Conservation (phyloP, 2,113 vertebrate genomes). For the Sigmodon hispidus region DNA sequence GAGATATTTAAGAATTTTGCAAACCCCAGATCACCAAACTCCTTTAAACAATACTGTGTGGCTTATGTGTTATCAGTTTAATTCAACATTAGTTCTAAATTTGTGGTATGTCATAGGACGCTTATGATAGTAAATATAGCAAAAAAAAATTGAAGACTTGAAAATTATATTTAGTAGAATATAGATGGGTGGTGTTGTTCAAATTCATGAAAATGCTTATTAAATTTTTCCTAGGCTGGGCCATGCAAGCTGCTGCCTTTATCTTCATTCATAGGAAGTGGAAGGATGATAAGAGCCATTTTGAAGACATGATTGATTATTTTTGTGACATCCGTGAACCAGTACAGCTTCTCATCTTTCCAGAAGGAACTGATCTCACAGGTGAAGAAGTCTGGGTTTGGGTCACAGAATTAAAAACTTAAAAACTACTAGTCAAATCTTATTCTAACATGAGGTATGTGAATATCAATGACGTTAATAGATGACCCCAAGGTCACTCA, state of each 20-base stretch:
- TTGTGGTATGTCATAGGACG: background rate
- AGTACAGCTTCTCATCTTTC: slow-evolving; percentile 96
- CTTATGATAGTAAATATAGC: slow-evolving; percentile 3
- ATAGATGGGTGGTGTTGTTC: slow-evolving; percentile 31
- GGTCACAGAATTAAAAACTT: slow-evolving; percentile 24
- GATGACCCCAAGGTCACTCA: background rate
- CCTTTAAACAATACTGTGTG: slow-evolving; percentile 33
- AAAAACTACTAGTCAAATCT: background rate
- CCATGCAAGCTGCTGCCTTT: slow-evolving; percentile 98
- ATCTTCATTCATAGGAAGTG: slow-evolving; percentile 96
- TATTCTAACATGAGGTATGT: background rate
- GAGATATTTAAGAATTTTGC: slow-evolving; percentile 43
- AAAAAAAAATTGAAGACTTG: background rate
- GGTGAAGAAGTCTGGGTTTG: slow-evolving; percentile 84
- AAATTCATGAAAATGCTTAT: slow-evolving; percentile 71
- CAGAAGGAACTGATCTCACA: slow-evolving; percentile 98
- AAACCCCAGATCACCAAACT: background rate
- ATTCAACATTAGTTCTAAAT: slow-evolving; percentile 30
- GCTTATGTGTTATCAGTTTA: background rate
- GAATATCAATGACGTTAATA: background rate
- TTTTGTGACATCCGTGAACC: slow-evolving; percentile 96
- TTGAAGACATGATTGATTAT: slow-evolving; percentile 96
- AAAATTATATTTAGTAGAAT: slow-evolving; percentile 2
- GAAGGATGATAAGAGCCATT: slow-evolving; percentile 94
- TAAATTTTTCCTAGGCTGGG: slow-evolving; percentile 91